Evolutionary conservation across 2,888 invertebrate species (phyloP).

Genomic region (Agonopterix alstromeriana): DNA sequence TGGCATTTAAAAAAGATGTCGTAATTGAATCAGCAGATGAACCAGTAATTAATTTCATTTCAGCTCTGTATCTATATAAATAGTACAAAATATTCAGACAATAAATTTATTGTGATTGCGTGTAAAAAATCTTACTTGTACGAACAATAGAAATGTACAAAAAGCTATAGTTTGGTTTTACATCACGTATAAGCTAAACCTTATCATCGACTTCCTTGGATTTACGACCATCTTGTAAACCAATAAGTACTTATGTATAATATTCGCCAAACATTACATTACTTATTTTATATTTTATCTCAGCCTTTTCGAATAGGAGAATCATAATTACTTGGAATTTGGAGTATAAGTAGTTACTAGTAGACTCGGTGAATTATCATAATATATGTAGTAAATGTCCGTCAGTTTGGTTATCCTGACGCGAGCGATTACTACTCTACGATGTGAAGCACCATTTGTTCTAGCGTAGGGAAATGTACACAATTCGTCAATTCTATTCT

Average conservation of each 20-base stretch:
- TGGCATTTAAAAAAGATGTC: no score
- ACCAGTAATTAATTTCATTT: no score
- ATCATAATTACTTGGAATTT: slow-evolving; percentile 61
- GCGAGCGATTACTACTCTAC: slow-evolving; percentile 51
- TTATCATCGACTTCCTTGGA: slow-evolving; percentile 14
- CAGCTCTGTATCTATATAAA: slow-evolving; percentile 20
- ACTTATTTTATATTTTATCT: slow-evolving; percentile 49
- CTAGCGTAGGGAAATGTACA: slow-evolving; percentile 77
- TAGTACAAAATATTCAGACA: slow-evolving; percentile 58
- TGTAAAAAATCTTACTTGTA: slow-evolving; percentile 58
- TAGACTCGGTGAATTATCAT: slow-evolving; percentile 64
- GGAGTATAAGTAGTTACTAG: slow-evolving; percentile 71
- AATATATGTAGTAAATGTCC: slow-evolving; percentile 27
- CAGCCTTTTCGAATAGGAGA: slow-evolving; percentile 76
- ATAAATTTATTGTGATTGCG: slow-evolving; percentile 41
- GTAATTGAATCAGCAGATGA: no score
- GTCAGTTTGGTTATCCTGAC: slow-evolving; percentile 19
- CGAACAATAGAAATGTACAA: slow-evolving; percentile 70
- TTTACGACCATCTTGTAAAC: slow-evolving; percentile 37
- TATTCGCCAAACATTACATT: slow-evolving; percentile 64
- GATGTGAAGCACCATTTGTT: slow-evolving; percentile 75
- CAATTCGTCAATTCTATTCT: slow-evolving; percentile 65
- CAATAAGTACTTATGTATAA: slow-evolving; percentile 40
- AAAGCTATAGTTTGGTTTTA: slow-evolving; percentile 60
- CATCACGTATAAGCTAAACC: slow-evolving; percentile 46